Evolutionary conservation across 2,797 vertebrate genomes (phyloP).

Genomic region (Poeciliopsis paucimaculata): DNA sequence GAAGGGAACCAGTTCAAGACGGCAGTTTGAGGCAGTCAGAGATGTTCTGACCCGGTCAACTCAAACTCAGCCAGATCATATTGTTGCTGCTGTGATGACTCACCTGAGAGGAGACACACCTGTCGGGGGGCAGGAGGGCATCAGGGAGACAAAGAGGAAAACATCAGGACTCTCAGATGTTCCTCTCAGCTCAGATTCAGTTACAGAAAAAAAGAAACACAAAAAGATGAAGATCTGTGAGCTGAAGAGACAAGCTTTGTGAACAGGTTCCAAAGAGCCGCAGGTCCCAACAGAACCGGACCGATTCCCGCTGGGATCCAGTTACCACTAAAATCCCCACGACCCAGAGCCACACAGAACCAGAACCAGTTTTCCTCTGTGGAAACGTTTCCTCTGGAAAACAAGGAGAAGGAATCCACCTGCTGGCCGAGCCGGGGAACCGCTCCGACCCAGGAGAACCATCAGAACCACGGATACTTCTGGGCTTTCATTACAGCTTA

Average conservation of each 20-base stretch:
- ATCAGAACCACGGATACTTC: too few species aligned
- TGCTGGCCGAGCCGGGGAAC: constrained; percentile 52
- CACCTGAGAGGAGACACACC: constrained; percentile 57
- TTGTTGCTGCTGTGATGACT: constrained; percentile 49
- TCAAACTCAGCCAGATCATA: neutral
- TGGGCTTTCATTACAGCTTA: too few species aligned
- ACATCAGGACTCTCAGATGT: constrained; percentile 40
- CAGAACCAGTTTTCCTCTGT: constrained; percentile 11
- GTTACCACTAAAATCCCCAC: constrained; percentile 40
- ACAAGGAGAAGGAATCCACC: constrained; percentile 54
- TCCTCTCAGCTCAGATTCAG: constrained; percentile 47
- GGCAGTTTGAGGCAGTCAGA: too few species aligned
- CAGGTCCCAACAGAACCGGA: constrained; percentile 52
- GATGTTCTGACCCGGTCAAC: neutral
- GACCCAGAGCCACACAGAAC: neutral
- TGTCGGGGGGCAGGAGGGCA: constrained; percentile 20
- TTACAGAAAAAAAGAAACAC: constrained; percentile 56
- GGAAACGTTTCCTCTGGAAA: constrained; percentile 30
- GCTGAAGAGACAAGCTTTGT: constrained; percentile 35
- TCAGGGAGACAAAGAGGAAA: constrained; percentile 23
- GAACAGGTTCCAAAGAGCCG: constrained; percentile 44
- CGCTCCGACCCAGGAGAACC: neutral
- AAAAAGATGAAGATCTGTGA: constrained; percentile 45
- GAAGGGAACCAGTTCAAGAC: too few species aligned
- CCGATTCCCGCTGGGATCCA: constrained; percentile 36